phyloP scores from a whole-genome alignment of 2,888 invertebrate genomes.

The Diploptera punctata region DNA sequence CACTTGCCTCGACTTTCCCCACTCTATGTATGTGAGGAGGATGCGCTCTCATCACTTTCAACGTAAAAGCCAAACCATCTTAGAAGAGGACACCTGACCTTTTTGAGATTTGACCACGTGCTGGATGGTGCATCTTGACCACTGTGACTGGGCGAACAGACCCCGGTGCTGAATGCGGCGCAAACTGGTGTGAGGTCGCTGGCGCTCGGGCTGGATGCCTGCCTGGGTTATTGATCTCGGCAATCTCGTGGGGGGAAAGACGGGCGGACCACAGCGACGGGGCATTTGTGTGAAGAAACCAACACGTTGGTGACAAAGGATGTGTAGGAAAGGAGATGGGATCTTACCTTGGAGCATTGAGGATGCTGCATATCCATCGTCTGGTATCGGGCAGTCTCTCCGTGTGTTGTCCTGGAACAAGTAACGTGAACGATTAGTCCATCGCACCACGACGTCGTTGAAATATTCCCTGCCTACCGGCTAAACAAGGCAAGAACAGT shows the following conservation, averaged over 20 bases:
- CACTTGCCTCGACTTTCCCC: conserved; percentile 13
- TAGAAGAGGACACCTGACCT: conserved; percentile 47
- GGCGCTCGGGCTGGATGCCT: conserved; percentile 48
- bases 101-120: conserved; percentile 13
- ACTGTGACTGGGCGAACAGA: conserved; percentile 1
- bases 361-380: not conserved
- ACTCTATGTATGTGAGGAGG: not conserved
- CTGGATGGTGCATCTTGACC: conserved; percentile 14
- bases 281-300: conserved; percentile 13
- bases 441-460: not conserved
- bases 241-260: conserved; percentile 12
- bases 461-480: no score
- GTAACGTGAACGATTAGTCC: not conserved
- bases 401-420: not conserved
- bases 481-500: not conserved
- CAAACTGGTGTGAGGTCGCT: no score
- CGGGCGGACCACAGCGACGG: not conserved
- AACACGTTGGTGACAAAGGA: not conserved
- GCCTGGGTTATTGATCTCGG: conserved; percentile 34
- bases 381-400: conserved; percentile 9
- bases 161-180: conserved; percentile 20
- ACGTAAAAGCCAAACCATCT: conserved; percentile 55
- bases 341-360: conserved; percentile 15
- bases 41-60: not conserved
- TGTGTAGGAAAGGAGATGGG: conserved; percentile 3